Base-by-base conservation (phyloP, 2,888 invertebrate genomes). In the Orthosia gracilis region DNA sequence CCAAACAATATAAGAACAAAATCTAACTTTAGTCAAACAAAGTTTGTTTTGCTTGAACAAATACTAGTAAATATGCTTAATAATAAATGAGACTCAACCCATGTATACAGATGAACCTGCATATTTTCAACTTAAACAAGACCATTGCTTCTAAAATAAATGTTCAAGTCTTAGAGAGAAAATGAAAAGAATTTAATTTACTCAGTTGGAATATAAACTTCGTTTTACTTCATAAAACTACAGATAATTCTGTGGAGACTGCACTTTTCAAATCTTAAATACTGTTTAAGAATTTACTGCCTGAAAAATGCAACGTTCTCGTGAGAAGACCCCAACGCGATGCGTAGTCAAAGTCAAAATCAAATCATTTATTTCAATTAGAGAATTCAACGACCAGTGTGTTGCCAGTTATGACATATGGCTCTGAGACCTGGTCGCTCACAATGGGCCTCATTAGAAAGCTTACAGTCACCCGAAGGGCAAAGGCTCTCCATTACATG, bases 121-220 rank as follows among this genome's bases (percentile, higher is more conserved):
- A 69, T 75, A 73, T 71, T 78, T 71, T n/a, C 12, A 18, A 21
- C 31, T 52, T 40, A 50, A 49, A 57, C n/a, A 73, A 64, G 72
- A 74, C 62, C 59, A 68, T 64, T 68, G 52, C 55, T 73, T 47
- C 17, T 72, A 73, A 59, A 70, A 66, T 54, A 58, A 71, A 12
- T 49, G 2, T 23, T 7, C 45, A 54, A 18, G 49, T 47, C 26
- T 52, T 17, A 49, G 26, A 52, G 61, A 66, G 61, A 70, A 65
- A 62, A 57, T 76, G 23, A 15, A 65, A 47, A 26, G 26, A 47
- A 59, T 31, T 67, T n/a, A 45, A 67, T 75, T 61, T 55, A 74
- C 54, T 45, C 40, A 12, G 26, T 62, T 13, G 26, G n/a, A 54
- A 26, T 40, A 26, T 9, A 74, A 49, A 11, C 4, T 15, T 50